A percentile compares a stretch with the other conserved stretches of the same genome.
Conservation (phyloP, 2,888 invertebrate species). For the Microctonus aethiopoides region DNA sequence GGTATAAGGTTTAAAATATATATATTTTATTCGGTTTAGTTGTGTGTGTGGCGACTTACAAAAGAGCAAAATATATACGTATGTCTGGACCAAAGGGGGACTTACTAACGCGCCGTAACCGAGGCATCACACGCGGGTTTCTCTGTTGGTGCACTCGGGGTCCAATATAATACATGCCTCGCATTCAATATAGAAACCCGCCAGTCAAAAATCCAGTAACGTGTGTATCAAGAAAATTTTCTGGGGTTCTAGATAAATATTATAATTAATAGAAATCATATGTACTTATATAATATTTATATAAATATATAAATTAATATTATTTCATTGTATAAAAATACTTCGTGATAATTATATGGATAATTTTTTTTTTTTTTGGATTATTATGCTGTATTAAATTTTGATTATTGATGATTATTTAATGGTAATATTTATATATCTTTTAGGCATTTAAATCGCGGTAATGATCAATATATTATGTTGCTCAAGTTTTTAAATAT, state of each 20-base stretch:
- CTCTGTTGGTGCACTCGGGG: background rate
- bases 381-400: too few species aligned
- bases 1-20: too few species aligned
- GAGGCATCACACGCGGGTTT: background rate
- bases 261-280: background rate
- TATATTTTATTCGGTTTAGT: slow-evolving; percentile 54
- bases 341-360: too few species aligned
- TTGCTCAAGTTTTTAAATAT: too few species aligned
- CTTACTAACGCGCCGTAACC: slow-evolving; percentile 54
- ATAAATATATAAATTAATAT: too few species aligned
- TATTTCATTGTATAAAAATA: too few species aligned
- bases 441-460: too few species aligned
- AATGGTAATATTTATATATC: too few species aligned
- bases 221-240: background rate
- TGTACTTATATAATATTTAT: background rate
- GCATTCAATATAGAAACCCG: background rate
- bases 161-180: background rate
- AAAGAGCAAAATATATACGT: slow-evolving; percentile 56
- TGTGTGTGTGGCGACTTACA: slow-evolving; percentile 33
- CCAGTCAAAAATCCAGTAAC: background rate
- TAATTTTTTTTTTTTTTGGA: too few species aligned
- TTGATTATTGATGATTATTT: too few species aligned
- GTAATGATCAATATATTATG: too few species aligned
- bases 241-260: background rate
- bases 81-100: slow-evolving; percentile 46